phyloP scores from a whole-genome alignment of 2,797 vertebrate genomes.

The Acipenser oxyrinchus region DNA sequence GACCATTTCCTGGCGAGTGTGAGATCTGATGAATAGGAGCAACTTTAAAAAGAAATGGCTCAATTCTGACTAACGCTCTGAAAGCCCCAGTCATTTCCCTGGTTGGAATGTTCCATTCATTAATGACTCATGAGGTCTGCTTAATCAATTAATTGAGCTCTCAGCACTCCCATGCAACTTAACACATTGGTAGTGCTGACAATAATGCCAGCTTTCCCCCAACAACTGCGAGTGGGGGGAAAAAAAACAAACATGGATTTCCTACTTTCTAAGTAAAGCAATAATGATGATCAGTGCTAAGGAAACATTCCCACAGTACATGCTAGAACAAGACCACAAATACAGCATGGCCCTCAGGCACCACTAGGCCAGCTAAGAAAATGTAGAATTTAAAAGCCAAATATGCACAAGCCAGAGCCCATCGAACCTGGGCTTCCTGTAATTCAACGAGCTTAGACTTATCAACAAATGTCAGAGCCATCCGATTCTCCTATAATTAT shows the following conservation, averaged over 20 bases:
- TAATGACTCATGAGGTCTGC: neutral
- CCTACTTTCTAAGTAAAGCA: neutral
- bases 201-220: neutral
- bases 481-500: too few relatives aligned
- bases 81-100: neutral
- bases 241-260: neutral
- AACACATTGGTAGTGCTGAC: neutral
- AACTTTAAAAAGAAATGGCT: neutral
- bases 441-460: too few relatives aligned
- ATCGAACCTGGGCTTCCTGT: too few relatives aligned
- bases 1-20: neutral
- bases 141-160: constrained; percentile 5
- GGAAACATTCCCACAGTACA: neutral
- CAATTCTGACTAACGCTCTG: neutral
- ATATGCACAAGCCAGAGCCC: constrained; percentile 1
- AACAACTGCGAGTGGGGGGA: neutral
- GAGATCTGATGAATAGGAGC: neutral
- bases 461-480: too few relatives aligned
- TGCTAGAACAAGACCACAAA: neutral
- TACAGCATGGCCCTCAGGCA: neutral
- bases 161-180: neutral
- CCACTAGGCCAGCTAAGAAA: neutral
- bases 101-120: neutral
- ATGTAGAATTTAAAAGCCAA: neutral
- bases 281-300: neutral